Evolutionary conservation across 2,888 invertebrate genomes (phyloP).

Genomic region (Norana najaformis): DNA sequence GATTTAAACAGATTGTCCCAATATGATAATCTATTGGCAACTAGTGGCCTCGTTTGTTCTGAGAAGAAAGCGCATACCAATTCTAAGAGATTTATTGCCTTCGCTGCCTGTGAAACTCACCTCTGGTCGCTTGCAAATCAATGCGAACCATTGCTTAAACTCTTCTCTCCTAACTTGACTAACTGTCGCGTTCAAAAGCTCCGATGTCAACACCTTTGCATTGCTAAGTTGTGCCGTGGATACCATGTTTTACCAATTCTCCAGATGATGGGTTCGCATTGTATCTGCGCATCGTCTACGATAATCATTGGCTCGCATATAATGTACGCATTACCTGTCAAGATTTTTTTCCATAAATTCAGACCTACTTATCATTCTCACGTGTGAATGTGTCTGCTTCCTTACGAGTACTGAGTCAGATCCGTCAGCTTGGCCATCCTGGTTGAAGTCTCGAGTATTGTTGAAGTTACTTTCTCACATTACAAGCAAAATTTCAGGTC

Average conservation of each 20-base stretch:
- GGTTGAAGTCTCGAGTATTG: too few species aligned
- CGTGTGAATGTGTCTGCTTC: not conserved
- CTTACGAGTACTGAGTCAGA: not conserved
- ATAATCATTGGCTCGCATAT: not conserved
- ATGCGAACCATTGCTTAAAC: not conserved
- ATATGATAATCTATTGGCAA: not conserved
- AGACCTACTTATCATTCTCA: not conserved
- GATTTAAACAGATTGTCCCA: not conserved
- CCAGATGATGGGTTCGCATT: not conserved
- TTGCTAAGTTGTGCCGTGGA: not conserved
- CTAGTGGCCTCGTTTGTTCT: constrained; percentile 1
- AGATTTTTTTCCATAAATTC: not conserved
- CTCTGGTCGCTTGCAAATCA: not conserved
- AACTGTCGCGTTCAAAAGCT: not conserved
- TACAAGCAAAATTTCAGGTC: not conserved
- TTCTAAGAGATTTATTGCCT: not conserved
- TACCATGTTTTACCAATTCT: not conserved
- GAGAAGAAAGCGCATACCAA: not conserved
- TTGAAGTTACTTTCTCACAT: not conserved
- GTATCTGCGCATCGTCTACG: not conserved
- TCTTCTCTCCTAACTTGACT: not conserved
- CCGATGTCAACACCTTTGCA: not conserved
- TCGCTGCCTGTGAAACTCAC: not conserved
- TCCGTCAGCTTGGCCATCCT: not conserved
- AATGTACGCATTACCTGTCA: not conserved